These are phyloP conservation scores for Trimorus sp. DNA, from an alignment of 2,888 invertebrate genomes.

Conservation along the genomic window DNA sequence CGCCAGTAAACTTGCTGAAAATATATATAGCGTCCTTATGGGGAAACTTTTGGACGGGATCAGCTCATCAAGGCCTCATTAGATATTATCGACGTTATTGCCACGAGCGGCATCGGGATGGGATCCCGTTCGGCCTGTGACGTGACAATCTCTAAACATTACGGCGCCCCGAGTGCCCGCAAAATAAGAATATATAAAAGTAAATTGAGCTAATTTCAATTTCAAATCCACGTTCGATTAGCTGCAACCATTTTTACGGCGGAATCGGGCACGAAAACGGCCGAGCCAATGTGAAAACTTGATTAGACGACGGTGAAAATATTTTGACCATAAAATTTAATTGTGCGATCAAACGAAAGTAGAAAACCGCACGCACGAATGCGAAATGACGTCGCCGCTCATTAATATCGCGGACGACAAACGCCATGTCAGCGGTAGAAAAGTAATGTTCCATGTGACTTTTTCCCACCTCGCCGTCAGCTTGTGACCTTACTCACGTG, in stretches of 20 bases:
- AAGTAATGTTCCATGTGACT: constrained; percentile 35
- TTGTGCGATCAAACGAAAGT: constrained; percentile 26
- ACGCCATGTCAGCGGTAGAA: constrained; percentile 31
- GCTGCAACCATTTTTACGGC: constrained; percentile 8
- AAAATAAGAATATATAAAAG: constrained; percentile 10
- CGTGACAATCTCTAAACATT: constrained; percentile 47
- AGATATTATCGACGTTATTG: constrained; percentile 59
- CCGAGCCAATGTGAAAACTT: constrained; percentile 31
- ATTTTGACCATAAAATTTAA: constrained; percentile 18
- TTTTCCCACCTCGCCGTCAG: constrained; percentile 28
- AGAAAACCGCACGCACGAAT: constrained; percentile 12
- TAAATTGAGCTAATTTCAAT: constrained; percentile 40
- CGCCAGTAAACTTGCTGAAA: constrained; percentile 43
- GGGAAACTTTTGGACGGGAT: constrained; percentile 46
- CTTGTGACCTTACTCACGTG: constrained; percentile 41
- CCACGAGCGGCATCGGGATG: constrained; percentile 23
- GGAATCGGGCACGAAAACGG: neutral
- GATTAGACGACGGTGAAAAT: constrained; percentile 6
- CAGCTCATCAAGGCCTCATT: constrained; percentile 50
- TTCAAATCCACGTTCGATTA: constrained; percentile 29
- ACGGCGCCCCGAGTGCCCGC: constrained; percentile 29
- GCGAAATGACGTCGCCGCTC: constrained; percentile 9
- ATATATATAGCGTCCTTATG: constrained; percentile 37
- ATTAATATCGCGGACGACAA: constrained; percentile 48
- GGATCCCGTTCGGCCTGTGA: constrained; percentile 44